These are phyloP conservation scores for Epinephelus moara DNA, from an alignment of 2,113 vertebrate genomes.

Conservation along the genomic window DNA sequence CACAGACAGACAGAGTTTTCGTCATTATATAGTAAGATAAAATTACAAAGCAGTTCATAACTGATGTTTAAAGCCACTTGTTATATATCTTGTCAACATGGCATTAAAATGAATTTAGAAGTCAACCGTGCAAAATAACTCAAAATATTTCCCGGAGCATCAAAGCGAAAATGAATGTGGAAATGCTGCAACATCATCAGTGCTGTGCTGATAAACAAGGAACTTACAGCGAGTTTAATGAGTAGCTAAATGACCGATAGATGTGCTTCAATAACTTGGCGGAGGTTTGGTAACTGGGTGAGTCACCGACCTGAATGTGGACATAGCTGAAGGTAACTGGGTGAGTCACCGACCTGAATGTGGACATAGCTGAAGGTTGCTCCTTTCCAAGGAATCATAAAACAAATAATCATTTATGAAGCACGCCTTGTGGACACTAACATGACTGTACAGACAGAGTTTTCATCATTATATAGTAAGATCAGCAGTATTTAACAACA, in stretches of 20 bases:
- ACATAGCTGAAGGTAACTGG: not conserved
- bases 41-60: not conserved
- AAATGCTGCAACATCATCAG: too few species aligned
- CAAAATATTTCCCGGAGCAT: not conserved
- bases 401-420: not conserved
- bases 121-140: not conserved
- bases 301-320: not conserved
- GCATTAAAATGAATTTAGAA: not conserved
- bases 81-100: not conserved
- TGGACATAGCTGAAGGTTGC: too few species aligned
- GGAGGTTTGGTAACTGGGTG: not conserved
- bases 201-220: not conserved
- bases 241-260: not conserved
- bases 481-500: too few species aligned
- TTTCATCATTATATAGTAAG: too few species aligned
- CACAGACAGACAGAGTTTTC: too few species aligned
- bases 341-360: not conserved
- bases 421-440: not conserved
- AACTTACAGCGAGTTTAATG: not conserved
- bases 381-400: not conserved
- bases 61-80: not conserved
- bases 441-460: too few species aligned
- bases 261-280: not conserved
- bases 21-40: too few species aligned
- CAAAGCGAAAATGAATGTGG: not conserved